phyloP scores from a whole-genome alignment of 2,113 vertebrate genomes.

The Vanacampus margaritifer region DNA sequence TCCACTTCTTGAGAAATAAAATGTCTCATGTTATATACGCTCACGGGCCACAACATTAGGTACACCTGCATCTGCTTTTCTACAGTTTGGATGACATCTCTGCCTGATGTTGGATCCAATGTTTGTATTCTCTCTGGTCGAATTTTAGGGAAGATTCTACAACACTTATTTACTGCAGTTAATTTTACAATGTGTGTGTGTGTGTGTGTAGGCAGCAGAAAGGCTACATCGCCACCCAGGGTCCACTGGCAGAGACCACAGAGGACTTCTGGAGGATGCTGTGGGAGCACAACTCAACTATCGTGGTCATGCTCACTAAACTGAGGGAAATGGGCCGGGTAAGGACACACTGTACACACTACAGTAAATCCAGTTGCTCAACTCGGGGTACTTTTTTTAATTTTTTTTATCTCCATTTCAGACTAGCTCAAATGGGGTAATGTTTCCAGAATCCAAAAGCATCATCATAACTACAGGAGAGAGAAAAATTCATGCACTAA shows the following conservation, averaged over 20 bases:
- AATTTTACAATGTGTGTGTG: slow-evolving; percentile 8
- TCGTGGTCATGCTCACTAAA: slow-evolving; percentile 79
- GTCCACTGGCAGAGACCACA: slow-evolving; percentile 76
- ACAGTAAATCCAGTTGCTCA: background rate
- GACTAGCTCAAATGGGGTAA: background rate
- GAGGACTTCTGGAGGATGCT: slow-evolving; percentile 81
- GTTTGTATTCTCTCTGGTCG: background rate
- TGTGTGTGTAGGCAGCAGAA: slow-evolving; percentile 69
- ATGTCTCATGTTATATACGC: slow-evolving; percentile 12
- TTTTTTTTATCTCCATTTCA: background rate
- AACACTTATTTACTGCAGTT: background rate
- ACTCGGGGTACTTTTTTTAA: no score
- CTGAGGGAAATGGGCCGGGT: slow-evolving; percentile 78
- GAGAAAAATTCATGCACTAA: background rate
- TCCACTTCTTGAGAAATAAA: slow-evolving; percentile 35
- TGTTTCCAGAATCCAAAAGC: background rate
- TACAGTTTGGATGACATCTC: no score
- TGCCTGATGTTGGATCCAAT: background rate
- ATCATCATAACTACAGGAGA: background rate
- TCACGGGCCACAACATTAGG: background rate
- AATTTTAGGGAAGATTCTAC: background rate
- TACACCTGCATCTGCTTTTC: background rate
- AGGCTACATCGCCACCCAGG: slow-evolving; percentile 78
- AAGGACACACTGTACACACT: slow-evolving; percentile 9
- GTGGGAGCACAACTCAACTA: slow-evolving; percentile 80